These are phyloP conservation scores for Enteromius radiatus DNA, from an alignment of 2,797 vertebrate genomes.

Conservation along the genomic window DNA sequence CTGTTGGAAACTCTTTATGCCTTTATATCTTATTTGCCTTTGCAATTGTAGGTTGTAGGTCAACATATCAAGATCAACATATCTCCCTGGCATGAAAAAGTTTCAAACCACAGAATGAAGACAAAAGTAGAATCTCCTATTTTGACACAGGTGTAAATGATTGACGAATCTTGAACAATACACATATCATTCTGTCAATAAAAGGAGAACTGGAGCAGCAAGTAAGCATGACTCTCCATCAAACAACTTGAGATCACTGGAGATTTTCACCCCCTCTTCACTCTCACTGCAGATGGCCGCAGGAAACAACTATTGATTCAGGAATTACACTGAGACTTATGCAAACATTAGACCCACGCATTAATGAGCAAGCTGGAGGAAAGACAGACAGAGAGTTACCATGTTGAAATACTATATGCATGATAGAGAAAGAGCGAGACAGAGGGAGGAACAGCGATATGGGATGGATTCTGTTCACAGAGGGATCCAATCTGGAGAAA, in stretches of 20 bases:
- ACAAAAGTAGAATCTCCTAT: neutral
- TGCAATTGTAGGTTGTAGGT: no score
- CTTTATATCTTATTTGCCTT: no score
- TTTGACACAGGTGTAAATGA: conserved; percentile 38
- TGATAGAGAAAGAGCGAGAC: conserved; percentile 12
- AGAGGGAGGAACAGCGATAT: neutral
- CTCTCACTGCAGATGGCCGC: conserved; percentile 47
- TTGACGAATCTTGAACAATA: conserved; percentile 70
- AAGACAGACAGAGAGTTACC: conserved; percentile 37
- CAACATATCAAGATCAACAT: no score
- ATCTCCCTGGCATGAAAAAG: no score
- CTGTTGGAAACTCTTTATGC: no score
- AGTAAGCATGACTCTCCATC: conserved; percentile 60
- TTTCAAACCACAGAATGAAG: neutral
- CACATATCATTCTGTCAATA: conserved; percentile 69
- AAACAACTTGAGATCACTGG: conserved; percentile 42
- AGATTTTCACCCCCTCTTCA: conserved; percentile 43
- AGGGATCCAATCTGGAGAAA: conserved; percentile 53
- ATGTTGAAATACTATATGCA: conserved; percentile 13
- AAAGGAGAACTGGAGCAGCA: conserved; percentile 58
- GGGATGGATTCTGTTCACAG: conserved; percentile 37
- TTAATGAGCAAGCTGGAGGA: conserved; percentile 45
- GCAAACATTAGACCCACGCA: conserved; percentile 44
- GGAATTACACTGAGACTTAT: conserved; percentile 46
- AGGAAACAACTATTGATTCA: conserved; percentile 49